phyloP scores from a whole-genome alignment of 2,113 vertebrate genomes.

The Caranx ignobilis region DNA sequence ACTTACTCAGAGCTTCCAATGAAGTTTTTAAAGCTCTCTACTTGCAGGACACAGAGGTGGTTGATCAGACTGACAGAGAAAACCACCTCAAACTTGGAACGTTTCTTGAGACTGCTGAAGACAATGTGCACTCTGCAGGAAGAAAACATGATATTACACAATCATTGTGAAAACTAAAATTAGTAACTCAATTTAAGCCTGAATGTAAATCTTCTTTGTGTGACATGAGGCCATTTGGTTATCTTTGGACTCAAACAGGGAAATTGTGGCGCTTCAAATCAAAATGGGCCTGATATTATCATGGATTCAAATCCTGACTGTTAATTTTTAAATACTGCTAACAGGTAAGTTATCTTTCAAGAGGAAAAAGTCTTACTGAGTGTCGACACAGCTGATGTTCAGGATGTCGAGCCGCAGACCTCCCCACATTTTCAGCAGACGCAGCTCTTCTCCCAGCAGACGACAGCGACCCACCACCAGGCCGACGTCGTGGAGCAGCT shows the following conservation, averaged over 20 bases:
- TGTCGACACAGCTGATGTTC: conserved; percentile 74
- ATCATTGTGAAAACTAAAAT: neutral
- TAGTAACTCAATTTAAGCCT: no score
- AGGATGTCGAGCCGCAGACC: conserved; percentile 75
- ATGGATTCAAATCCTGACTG: neutral
- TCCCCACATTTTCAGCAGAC: conserved; percentile 78
- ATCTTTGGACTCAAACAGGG: no score
- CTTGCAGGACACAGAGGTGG: conserved; percentile 54
- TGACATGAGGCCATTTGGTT: no score
- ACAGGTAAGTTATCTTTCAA: neutral
- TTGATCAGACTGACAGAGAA: conserved; percentile 64
- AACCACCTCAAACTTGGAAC: conserved; percentile 80
- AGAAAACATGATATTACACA: neutral
- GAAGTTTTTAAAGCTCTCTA: conserved; percentile 73
- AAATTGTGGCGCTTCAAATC: neutral
- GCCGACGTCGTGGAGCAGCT: conserved; percentile 83
- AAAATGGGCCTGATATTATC: neutral
- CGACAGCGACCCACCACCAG: conserved; percentile 81
- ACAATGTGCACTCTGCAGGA: conserved; percentile 71
- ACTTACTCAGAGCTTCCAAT: conserved; percentile 79
- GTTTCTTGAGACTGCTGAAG: conserved; percentile 78
- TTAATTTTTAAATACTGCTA: neutral
- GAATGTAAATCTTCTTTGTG: no score
- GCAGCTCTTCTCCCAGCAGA: conserved; percentile 83
- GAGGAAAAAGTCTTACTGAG: conserved; percentile 64